phyloP scores from a whole-genome alignment of 2,113 vertebrate genomes.

The Rana temporaria region DNA sequence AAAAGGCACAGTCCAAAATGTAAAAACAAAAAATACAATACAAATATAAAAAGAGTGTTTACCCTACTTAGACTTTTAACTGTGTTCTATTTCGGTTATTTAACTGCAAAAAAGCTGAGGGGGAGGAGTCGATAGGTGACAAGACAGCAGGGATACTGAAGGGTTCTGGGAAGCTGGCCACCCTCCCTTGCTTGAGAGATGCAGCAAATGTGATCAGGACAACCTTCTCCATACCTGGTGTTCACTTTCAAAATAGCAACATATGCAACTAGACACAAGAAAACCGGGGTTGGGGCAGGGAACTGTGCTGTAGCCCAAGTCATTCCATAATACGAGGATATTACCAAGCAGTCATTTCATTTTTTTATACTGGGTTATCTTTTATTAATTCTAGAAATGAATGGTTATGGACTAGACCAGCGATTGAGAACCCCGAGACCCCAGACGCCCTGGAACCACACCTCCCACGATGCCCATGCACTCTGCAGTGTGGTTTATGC shows the following conservation, averaged over 20 bases:
- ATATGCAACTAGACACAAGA: conserved; percentile 6
- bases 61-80: conserved; percentile 27
- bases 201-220: conserved; percentile 10
- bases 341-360: too few relatives aligned
- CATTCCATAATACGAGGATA: too few relatives aligned
- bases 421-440: too few relatives aligned
- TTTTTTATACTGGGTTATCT: too few relatives aligned
- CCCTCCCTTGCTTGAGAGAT: conserved; percentile 18
- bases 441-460: too few relatives aligned
- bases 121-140: conserved; percentile 4
- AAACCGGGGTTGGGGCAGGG: background rate
- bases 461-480: too few relatives aligned
- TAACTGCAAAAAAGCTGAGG: conserved; percentile 29
- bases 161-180: background rate
- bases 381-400: too few relatives aligned
- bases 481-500: too few relatives aligned
- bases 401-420: too few relatives aligned
- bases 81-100: conserved; percentile 23
- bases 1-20: conserved; percentile 56
- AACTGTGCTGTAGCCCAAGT: too few relatives aligned
- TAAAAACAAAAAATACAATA: conserved; percentile 1
- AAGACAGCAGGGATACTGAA: conserved; percentile 4
- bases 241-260: conserved; percentile 11
- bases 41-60: conserved; percentile 40
- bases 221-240: conserved; percentile 7